phyloP scores from a whole-genome alignment of 1,140 invertebrate genomes.

The Trypoxylus dichotomus region DNA sequence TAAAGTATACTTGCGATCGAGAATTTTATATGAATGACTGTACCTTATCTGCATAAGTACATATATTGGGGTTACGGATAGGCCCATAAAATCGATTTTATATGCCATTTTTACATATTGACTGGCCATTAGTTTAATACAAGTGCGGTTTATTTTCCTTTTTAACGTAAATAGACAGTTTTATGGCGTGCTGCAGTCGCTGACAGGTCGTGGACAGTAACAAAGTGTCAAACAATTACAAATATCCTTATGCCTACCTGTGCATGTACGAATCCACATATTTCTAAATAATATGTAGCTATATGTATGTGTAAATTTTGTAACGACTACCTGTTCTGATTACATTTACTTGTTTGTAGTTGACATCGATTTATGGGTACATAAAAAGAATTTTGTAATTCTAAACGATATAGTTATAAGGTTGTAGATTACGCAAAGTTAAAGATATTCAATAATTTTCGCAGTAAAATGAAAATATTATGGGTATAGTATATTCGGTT shows the following conservation, averaged over 20 bases:
- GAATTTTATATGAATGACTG: neutral
- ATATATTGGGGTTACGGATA: constrained; percentile 16
- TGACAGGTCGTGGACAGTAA: neutral
- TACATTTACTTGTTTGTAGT: no score
- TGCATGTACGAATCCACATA: no score
- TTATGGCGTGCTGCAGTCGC: neutral
- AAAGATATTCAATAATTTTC: no score
- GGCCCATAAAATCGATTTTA: constrained; percentile 30
- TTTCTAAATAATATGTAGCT: no score
- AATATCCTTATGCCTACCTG: neutral
- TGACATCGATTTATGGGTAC: no score
- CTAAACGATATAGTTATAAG: no score
- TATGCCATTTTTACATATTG: constrained; percentile 29
- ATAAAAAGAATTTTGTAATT: no score
- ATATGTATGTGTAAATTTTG: no score
- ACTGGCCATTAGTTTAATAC: constrained; percentile 30
- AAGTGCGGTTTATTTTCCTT: constrained; percentile 27
- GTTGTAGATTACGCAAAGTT: no score
- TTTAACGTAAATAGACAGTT: neutral
- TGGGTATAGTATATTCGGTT: no score
- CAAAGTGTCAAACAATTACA: neutral
- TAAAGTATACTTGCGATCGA: neutral
- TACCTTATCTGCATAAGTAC: constrained; percentile 15
- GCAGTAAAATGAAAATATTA: no score
- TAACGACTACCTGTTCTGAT: no score